Conservation (phyloP, 1,140 invertebrate species). For the Phenacoccus solenopsis region DNA sequence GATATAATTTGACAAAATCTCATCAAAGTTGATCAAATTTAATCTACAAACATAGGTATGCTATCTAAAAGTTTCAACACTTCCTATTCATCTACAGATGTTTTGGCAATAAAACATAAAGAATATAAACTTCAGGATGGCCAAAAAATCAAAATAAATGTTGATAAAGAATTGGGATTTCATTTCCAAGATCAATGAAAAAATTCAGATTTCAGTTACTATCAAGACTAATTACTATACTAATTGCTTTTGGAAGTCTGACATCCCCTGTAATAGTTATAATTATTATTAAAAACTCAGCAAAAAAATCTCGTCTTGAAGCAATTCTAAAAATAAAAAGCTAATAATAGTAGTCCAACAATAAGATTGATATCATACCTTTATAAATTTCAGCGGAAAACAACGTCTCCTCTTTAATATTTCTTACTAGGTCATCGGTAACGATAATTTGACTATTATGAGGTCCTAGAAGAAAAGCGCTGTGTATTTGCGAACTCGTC, state of each 20-base stretch:
- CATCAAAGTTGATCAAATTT: no score
- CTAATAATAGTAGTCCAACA: not conserved
- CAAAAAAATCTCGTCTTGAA: not conserved
- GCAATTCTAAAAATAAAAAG: not conserved
- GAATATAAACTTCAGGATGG: no score
- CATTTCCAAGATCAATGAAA: no score
- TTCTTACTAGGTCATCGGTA: conserved; percentile 56
- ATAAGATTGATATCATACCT: conserved; percentile 28
- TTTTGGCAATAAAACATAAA: no score
- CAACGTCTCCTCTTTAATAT: conserved; percentile 50
- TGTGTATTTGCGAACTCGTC: conserved; percentile 42
- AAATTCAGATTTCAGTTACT: not conserved
- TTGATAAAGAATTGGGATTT: no score
- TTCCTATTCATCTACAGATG: no score
- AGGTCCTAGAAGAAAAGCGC: conserved; percentile 57
- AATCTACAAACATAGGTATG: no score
- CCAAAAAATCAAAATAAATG: no score
- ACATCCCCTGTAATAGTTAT: no score
- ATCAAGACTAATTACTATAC: not conserved
- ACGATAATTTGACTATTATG: conserved; percentile 57
- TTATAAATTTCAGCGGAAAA: conserved; percentile 43
- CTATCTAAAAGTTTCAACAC: no score
- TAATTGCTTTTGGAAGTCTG: not conserved
- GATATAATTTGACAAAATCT: no score
- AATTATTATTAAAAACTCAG: no score